These are phyloP conservation scores for Clarias pachynema DNA, from an alignment of 2,797 vertebrate genomes.

Conservation along the genomic window DNA sequence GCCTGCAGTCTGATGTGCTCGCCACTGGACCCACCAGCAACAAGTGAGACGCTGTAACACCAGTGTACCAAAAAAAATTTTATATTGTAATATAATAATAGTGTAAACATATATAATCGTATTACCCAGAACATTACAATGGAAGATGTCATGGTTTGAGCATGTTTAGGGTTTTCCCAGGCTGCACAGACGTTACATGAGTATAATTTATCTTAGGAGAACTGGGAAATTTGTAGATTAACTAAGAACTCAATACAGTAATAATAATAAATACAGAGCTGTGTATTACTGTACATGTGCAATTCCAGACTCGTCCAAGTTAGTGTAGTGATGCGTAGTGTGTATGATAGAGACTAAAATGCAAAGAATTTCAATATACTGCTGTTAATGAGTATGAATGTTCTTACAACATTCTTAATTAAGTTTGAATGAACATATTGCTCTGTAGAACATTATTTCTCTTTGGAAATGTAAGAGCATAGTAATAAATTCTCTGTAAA, in stretches of 20 bases:
- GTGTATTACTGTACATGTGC: not conserved
- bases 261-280: not conserved
- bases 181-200: not conserved
- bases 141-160: not conserved
- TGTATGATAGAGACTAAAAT: not conserved
- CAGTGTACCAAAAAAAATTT: not conserved
- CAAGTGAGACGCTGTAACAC: conserved; percentile 79
- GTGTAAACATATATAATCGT: not conserved
- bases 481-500: not conserved
- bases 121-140: not conserved
- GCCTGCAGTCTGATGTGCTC: conserved; percentile 92
- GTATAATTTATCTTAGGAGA: not conserved
- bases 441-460: not conserved
- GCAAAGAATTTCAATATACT: not conserved
- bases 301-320: not conserved
- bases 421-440: not conserved
- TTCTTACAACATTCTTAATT: not conserved
- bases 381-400: not conserved
- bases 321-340: not conserved
- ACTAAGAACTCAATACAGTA: not conserved
- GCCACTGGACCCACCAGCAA: conserved; percentile 93
- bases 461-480: not conserved
- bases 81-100: too few species aligned
- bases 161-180: not conserved
- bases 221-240: not conserved